A percentile compares a stretch with the other conserved stretches of the same genome.
Evolutionary conservation across 2,113 vertebrate species (phyloP).

Genomic region (Fulmarus glacialis): DNA sequence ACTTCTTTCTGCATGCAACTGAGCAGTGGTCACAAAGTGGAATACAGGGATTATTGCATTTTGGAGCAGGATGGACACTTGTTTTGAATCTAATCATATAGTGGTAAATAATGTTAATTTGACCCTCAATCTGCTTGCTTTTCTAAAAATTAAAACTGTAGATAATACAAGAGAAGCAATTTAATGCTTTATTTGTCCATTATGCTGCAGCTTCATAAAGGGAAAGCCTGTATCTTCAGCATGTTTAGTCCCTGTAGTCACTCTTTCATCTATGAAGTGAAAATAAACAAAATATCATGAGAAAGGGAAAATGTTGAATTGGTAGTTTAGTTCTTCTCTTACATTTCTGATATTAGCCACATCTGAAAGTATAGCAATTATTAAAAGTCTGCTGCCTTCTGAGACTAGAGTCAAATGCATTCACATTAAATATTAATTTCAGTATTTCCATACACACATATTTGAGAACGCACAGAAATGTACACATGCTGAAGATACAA

Average conservation of each 20-base stretch:
- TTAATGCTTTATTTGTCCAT: background rate
- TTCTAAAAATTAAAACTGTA: background rate
- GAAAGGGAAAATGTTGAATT: background rate
- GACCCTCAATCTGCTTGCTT: background rate
- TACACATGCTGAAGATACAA: background rate
- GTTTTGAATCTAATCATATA: background rate
- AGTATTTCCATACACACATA: background rate
- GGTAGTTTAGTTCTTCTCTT: background rate
- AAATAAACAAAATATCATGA: background rate
- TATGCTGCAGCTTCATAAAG: background rate
- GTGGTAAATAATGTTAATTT: background rate
- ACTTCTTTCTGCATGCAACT: background rate
- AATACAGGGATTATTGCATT: background rate
- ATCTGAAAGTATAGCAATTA: background rate
- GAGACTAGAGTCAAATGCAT: background rate
- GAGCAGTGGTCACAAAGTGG: background rate
- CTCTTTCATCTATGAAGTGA: background rate
- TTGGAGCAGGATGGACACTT: background rate
- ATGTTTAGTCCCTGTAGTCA: background rate
- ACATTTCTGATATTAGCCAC: background rate
- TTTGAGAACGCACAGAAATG: background rate
- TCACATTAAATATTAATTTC: slow-evolving; percentile 10
- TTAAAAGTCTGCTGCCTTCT: background rate
- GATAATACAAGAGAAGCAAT: background rate
- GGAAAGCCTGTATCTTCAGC: background rate